Evolutionary conservation across 1,140 invertebrate genomes (phyloP).

Genomic region (Heliconius hewitsoni): DNA sequence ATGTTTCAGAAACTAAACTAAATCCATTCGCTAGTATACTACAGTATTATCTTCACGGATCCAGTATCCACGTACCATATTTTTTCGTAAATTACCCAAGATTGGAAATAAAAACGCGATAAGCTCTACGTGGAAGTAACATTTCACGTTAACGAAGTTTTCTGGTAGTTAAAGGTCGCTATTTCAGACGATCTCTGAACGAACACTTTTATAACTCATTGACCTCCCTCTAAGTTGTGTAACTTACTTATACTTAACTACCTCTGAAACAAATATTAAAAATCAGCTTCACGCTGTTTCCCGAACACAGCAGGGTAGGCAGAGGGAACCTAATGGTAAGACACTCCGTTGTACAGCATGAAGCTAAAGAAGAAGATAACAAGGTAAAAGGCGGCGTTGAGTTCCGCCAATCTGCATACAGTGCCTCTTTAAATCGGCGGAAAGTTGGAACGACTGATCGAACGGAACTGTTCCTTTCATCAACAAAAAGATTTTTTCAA

Average conservation of each 20-base stretch:
- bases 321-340: too few relatives aligned
- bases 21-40: neutral
- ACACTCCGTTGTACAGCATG: too few relatives aligned
- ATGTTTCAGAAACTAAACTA: too few relatives aligned
- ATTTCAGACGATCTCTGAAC: neutral
- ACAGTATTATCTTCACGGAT: neutral
- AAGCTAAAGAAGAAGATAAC: too few relatives aligned
- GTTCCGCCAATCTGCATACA: too few relatives aligned
- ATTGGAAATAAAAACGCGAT: neutral
- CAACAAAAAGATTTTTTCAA: too few relatives aligned
- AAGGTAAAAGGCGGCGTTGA: too few relatives aligned
- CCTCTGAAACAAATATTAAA: neutral
- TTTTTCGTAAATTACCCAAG: neutral
- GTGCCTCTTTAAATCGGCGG: too few relatives aligned
- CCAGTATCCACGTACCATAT: neutral
- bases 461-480: too few relatives aligned
- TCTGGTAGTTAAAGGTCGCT: conserved; percentile 8
- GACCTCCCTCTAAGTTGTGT: neutral
- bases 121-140: conserved; percentile 1
- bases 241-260: neutral
- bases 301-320: too few relatives aligned
- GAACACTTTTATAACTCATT: neutral
- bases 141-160: neutral
- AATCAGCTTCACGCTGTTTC: too few relatives aligned
- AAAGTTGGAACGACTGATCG: too few relatives aligned